Evolutionary conservation across 2,113 vertebrate genomes (phyloP).

Genomic region (Salminus brasiliensis): DNA sequence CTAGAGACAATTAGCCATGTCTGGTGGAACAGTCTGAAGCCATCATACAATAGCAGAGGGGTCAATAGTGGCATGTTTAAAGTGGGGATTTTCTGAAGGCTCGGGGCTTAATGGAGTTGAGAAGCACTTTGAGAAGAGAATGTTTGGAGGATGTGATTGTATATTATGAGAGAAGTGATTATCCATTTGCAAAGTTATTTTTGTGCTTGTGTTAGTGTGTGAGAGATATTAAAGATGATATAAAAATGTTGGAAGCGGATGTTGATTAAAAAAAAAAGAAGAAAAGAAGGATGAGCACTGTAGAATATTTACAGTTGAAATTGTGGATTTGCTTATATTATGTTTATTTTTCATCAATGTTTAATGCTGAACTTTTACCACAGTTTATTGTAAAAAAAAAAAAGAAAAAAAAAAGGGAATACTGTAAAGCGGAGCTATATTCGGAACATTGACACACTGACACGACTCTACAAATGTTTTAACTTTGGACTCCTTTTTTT

Average conservation of each 20-base stretch:
- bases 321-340: not conserved
- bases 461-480: not conserved
- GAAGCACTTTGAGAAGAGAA: slow-evolving; percentile 43
- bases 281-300: not conserved
- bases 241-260: not conserved
- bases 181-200: slow-evolving; percentile 37
- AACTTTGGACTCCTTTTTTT: not conserved
- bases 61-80: slow-evolving; percentile 51
- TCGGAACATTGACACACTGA: not conserved
- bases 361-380: no score
- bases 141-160: slow-evolving; percentile 46
- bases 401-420: no score
- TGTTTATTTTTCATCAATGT: not conserved
- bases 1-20: slow-evolving; percentile 56
- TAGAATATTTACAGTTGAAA: not conserved
- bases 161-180: slow-evolving; percentile 38
- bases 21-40: slow-evolving; percentile 54
- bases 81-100: slow-evolving; percentile 45
- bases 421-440: not conserved
- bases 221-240: not conserved
- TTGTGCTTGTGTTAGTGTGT: slow-evolving; percentile 19
- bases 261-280: not conserved
- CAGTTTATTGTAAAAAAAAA: not conserved
- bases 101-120: slow-evolving; percentile 51
- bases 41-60: slow-evolving; percentile 47